phyloP scores from a whole-genome alignment of 2,797 vertebrate genomes.

The Enteromius argenteus region DNA sequence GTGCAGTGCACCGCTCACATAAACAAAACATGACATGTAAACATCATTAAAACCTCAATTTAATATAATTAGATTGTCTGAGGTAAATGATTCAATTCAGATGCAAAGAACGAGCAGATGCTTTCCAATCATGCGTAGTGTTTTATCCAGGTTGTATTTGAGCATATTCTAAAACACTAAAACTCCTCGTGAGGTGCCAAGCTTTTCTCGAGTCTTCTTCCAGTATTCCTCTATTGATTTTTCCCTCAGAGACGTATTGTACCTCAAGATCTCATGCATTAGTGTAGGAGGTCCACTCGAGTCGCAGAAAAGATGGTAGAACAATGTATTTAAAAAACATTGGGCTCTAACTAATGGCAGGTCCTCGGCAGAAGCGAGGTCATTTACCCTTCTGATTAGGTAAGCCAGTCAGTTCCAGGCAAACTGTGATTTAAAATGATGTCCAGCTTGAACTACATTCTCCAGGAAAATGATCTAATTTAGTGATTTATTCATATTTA shows the following conservation, averaged over 20 bases:
- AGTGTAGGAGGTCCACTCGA: conserved; percentile 59
- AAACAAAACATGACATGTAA: not conserved
- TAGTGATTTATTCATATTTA: conserved; percentile 95
- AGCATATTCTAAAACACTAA: conserved; percentile 46
- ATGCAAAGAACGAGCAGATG: conserved; percentile 8
- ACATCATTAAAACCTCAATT: not conserved
- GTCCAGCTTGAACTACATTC: conserved; percentile 84
- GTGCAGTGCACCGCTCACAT: conserved; percentile 9
- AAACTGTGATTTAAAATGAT: conserved; percentile 85
- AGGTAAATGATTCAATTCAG: not conserved
- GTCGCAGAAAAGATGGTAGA: conserved; percentile 73
- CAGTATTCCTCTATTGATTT: conserved; percentile 68
- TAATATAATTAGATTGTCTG: not conserved
- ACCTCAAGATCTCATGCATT: conserved; percentile 72
- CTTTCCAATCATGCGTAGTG: conserved; percentile 13
- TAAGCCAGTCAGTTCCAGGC: conserved; percentile 77
- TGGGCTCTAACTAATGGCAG: conserved; percentile 74
- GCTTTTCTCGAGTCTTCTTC: conserved; percentile 47
- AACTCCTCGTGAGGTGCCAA: conserved; percentile 48
- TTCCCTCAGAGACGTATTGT: conserved; percentile 59
- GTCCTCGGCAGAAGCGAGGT: conserved; percentile 77
- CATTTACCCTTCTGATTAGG: conserved; percentile 81
- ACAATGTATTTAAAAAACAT: conserved; percentile 80
- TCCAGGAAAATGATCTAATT: conserved; percentile 84
- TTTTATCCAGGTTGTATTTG: conserved; percentile 28